Evolutionary conservation across 2,797 vertebrate genomes (phyloP).

Genomic region (Mus minutoides): DNA sequence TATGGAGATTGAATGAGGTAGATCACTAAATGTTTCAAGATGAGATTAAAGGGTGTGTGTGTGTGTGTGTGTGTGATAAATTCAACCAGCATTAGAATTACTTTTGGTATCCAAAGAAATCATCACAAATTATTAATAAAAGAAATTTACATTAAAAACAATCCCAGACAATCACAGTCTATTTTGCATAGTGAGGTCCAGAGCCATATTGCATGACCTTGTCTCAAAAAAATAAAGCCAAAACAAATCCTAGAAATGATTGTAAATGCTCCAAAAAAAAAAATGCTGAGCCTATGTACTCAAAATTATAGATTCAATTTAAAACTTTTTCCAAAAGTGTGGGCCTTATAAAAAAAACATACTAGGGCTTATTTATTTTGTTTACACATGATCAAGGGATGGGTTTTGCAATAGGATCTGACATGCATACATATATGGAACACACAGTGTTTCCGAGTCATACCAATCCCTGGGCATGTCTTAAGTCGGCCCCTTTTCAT

Average conservation of each 20-base stretch:
- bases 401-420: background rate
- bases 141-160: too few species aligned
- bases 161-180: background rate
- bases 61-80: slow-evolving; percentile 78
- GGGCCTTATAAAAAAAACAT: background rate
- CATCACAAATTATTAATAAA: background rate
- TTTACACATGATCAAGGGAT: background rate
- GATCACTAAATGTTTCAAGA: slow-evolving; percentile 85
- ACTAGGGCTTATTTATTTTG: slow-evolving; percentile 41
- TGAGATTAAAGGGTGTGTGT: slow-evolving; percentile 78
- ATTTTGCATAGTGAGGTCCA: background rate
- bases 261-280: background rate
- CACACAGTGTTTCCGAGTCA: background rate
- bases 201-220: background rate
- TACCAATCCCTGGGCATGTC: background rate
- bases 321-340: background rate
- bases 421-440: background rate
- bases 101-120: background rate
- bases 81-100: background rate
- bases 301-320: slow-evolving; percentile 21
- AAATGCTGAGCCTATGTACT: background rate
- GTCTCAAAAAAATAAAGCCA: background rate
- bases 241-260: background rate
- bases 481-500: background rate
- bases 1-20: slow-evolving; percentile 82